Evolutionary conservation across 1,140 invertebrate genomes (phyloP).

Genomic region (Drosophila mojavensis): DNA sequence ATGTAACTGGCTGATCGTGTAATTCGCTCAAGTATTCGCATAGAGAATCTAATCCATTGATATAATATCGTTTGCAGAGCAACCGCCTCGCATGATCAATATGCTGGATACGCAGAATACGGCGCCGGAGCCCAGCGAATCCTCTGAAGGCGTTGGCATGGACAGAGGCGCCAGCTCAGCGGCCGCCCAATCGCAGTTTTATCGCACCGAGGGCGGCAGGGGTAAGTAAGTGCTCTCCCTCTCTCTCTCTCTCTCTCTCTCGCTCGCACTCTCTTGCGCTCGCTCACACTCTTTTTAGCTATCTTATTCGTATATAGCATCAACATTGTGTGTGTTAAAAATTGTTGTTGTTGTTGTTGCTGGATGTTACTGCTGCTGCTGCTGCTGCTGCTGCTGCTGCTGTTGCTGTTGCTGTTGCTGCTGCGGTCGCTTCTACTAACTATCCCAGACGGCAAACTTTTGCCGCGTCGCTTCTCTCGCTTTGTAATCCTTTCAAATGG

Average conservation of each 20-base stretch:
- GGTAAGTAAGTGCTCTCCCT: constrained; percentile 82
- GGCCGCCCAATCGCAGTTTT: constrained; percentile 68
- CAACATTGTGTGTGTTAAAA: constrained; percentile 19
- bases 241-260: constrained; percentile 47
- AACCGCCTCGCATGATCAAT: constrained; percentile 77
- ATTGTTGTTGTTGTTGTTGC: constrained; percentile 19
- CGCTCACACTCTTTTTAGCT: no score
- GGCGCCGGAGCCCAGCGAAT: constrained; percentile 74
- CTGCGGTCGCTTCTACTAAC: constrained; percentile 36
- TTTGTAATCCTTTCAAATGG: constrained; percentile 78
- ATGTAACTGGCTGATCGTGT: no score
- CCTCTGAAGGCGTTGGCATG: constrained; percentile 16
- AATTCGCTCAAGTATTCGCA: background rate
- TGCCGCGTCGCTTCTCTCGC: constrained; percentile 51
- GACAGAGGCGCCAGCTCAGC: constrained; percentile 42
- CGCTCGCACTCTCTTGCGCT: constrained; percentile 42
- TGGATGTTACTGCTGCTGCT: constrained; percentile 28
- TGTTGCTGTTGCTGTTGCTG: constrained; percentile 36
- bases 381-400: constrained; percentile 35
- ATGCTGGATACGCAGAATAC: constrained; percentile 83
- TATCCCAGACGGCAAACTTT: constrained; percentile 37
- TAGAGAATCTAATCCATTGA: background rate
- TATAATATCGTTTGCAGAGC: constrained; percentile 52
- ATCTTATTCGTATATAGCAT: constrained; percentile 3
- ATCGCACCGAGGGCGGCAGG: constrained; percentile 80